Evolutionary conservation across 2,888 invertebrate species (phyloP).

Genomic region (Apodemia zela): DNA sequence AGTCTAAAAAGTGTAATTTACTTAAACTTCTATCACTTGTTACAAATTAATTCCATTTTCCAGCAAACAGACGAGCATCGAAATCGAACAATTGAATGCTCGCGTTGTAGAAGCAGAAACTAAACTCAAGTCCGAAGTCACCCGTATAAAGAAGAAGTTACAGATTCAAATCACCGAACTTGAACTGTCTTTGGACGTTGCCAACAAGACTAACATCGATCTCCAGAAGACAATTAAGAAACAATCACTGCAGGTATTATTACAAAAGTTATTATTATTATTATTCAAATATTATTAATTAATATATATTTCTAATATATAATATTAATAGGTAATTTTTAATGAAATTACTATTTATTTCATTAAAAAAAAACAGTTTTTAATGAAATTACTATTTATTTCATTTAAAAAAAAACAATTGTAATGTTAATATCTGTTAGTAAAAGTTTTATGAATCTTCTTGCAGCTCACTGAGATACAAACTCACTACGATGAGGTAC

Average conservation of each 20-base stretch:
- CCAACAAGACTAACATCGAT: conserved; percentile 98
- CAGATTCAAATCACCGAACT: conserved; percentile 98
- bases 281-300: not conserved
- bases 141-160: conserved; percentile 99
- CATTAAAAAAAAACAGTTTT: too few relatives aligned
- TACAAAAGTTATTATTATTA: not conserved
- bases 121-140: conserved; percentile 96
- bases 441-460: conserved; percentile 17
- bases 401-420: too few relatives aligned
- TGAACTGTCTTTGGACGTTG: conserved; percentile 97
- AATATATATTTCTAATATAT: too few relatives aligned
- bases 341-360: not conserved
- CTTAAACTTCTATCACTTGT: not conserved
- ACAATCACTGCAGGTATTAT: conserved; percentile 91
- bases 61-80: conserved; percentile 98
- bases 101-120: conserved; percentile 98
- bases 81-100: conserved; percentile 97
- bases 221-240: conserved; percentile 98
- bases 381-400: not conserved
- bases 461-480: conserved; percentile 90
- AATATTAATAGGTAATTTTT: not conserved
- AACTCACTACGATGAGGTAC: conserved; percentile 97
- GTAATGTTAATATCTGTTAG: too few relatives aligned
- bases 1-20: not conserved
- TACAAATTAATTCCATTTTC: conserved; percentile 11